phyloP scores from a whole-genome alignment of 2,888 invertebrate genomes.

The Polietes domitor region DNA sequence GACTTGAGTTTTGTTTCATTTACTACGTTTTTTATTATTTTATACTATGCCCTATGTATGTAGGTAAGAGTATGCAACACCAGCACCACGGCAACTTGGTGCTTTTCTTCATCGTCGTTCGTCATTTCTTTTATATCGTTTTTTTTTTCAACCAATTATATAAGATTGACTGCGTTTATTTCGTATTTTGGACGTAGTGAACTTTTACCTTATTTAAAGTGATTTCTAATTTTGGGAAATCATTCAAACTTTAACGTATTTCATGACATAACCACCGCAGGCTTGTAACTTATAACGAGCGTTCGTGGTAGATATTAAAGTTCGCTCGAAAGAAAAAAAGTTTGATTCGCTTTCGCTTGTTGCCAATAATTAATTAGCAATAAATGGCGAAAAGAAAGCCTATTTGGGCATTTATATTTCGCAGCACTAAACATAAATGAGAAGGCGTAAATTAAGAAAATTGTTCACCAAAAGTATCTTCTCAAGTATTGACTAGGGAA shows the following conservation, averaged over 20 bases:
- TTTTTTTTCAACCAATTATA: constrained; percentile 15
- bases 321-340: no score
- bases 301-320: not conserved
- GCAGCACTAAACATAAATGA: not conserved
- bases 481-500: no score
- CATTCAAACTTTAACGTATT: not conserved
- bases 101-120: not conserved
- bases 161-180: constrained; percentile 2
- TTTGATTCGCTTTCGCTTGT: not conserved
- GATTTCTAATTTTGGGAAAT: constrained; percentile 8
- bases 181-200: not conserved
- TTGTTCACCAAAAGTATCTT: no score
- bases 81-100: not conserved
- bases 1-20: constrained; percentile 46
- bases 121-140: constrained; percentile 7
- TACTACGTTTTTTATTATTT: constrained; percentile 4
- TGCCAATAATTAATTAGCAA: constrained; percentile 5
- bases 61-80: not conserved
- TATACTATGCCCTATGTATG: constrained; percentile 36
- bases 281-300: no score
- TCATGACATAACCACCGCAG: not conserved
- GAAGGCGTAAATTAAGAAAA: no score
- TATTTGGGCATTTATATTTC: not conserved
- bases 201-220: constrained; percentile 22
- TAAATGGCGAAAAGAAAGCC: not conserved